Evolutionary conservation across 2,888 invertebrate genomes (phyloP), one percentile per base, ranked within the genome.

Genomic region (Orgyia antiqua): DNA sequence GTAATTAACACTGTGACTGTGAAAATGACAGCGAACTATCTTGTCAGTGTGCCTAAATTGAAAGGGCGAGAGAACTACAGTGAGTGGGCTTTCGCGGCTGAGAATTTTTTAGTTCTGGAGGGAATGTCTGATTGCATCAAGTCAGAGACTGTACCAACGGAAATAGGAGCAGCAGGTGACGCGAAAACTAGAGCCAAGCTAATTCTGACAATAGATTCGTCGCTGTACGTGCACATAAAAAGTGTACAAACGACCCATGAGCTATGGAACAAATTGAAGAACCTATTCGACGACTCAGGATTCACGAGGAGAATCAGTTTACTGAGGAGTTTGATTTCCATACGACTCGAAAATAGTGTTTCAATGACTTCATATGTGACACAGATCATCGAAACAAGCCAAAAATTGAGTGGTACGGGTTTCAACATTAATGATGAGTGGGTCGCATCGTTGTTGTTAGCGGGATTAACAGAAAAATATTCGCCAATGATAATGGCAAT

Each of bases 321-420:
- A 8, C n/a, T 24, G 24, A 10, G 11, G 7, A 24, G 9, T 20
- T 20, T 20, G n/a, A 20, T 20, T n/a, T 20, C 11, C 2, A 24
- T 24, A 7, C 12, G 27, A 2, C 23, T 42, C 11, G 27, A 40
- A 29, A 40, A 33, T 24, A 31, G 31, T 10, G 13, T 4, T 2
- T 35, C 27, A 0, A 35, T 39, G 39, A 31, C 9, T 5, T 17
- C 32, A 0, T 35, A 39, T 10, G 39, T 32, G 1, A 39, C 39
- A 4, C 39, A 39, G 11, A 15, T 35, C 8, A 18, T 39, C 2
- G 34, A 39, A 6, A 31, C 32, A 4, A 24, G 29, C 3, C 39
- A 39, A 11, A 39, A 25, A 13, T 18, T 39, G 3, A 23, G 13
- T 4, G 37, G 33, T n/a, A 31, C 38, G 0, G 33, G 33, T 3